These are phyloP conservation scores for Scaptomyza reducta DNA, from an alignment of 2,888 invertebrate species.

Conservation along the genomic window DNA sequence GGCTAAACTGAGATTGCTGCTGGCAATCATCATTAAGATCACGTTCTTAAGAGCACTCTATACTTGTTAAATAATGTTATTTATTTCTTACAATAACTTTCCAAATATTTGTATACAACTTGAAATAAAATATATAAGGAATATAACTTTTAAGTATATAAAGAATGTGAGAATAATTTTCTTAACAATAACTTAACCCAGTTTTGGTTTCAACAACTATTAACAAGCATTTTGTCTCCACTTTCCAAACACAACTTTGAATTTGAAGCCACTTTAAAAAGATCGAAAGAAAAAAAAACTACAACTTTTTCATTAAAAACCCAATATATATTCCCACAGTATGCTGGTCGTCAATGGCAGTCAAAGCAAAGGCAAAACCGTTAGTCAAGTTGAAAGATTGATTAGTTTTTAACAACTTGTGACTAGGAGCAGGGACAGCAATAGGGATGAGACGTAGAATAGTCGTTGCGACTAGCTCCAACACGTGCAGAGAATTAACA, in stretches of 20 bases:
- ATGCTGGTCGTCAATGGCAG: conserved; percentile 57
- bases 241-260: neutral
- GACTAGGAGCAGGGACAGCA: conserved; percentile 45
- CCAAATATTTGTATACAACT: no score
- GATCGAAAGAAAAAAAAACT: neutral
- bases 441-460: conserved; percentile 1
- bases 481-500: conserved; percentile 72
- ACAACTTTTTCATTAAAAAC: neutral
- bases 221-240: neutral
- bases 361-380: conserved; percentile 67
- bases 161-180: no score
- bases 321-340: neutral
- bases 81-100: no score
- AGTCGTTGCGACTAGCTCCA: conserved; percentile 29
- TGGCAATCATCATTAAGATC: neutral
- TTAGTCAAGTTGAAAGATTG: conserved; percentile 80
- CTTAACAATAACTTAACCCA: no score
- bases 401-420: conserved; percentile 81
- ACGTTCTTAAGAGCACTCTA: no score
- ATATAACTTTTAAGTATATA: no score
- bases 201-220: no score
- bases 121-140: no score
- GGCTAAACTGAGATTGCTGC: neutral
- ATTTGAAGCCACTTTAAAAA: neutral
- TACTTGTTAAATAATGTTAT: no score